Base-by-base conservation (phyloP, 2,797 vertebrate species). In the Chromobotia macracanthus region DNA sequence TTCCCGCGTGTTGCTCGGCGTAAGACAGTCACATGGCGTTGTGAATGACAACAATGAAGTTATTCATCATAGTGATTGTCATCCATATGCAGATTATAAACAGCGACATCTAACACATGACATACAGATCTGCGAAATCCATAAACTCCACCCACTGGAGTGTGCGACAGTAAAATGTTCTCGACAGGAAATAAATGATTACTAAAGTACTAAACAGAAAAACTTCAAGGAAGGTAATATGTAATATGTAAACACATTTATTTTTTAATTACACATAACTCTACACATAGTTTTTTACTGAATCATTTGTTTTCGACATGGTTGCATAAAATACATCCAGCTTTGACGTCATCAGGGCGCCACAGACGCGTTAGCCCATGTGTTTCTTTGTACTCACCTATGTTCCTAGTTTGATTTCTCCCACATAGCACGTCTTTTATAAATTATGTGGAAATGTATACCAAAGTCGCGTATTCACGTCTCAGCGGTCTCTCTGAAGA, bases 391-490 rank as follows among this genome's bases (percentile, higher is more conserved):
- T 25, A 3, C 10, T 66, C 8, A 15, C 6, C 7, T 56, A 1
- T 28, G 4, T 38, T 58, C 10, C 5, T 2, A 3, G 13, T 56
- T 16, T 31, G 61, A 35, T 28, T 1, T n/a, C 10, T 1, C 46
- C 44, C 16, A 10, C 50, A 2, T n/a, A 6, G 28, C 6, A 35
- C n/a, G 19, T 38, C 2, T 28, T 31, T 51, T 64, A 1, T 64
- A 48, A 77, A 80, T 25, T 1, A 85, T 84, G 90, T 89, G 79
- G 87, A 75, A 66, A 35, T 41, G 66, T 18, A 1, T 73, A 0
- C 90, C 76, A 44, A 88, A 67, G 23, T 84, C 89, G 35, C 16
- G 0, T 8, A 0, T 99, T 2, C 95, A 97, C 87, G 85, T 82
- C 0, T 86, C 92, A 0, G n/a, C 0, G 0, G 12, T 72, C n/a